Conservation (phyloP, 2,888 invertebrate species). For the Oscheius sp. region DNA sequence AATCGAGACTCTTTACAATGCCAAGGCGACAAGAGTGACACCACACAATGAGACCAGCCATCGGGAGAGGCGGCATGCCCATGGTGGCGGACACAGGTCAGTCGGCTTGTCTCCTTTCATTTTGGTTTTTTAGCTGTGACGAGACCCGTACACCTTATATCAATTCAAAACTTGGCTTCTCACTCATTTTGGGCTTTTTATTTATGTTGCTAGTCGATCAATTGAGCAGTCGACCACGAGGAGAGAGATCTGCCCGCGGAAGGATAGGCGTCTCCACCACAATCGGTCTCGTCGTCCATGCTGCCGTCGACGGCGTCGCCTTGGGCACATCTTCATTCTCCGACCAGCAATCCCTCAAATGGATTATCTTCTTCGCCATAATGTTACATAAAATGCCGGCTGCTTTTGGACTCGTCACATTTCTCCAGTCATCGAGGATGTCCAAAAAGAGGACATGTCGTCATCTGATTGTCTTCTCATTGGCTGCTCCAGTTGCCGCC, state of each 20-base stretch:
- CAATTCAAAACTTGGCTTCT: constrained; percentile 82
- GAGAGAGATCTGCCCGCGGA: constrained; percentile 49
- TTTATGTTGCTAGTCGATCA: constrained; percentile 98
- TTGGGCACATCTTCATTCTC: constrained; percentile 96
- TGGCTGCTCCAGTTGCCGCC: constrained; percentile 90
- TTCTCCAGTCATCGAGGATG: constrained; percentile 91
- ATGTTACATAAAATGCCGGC: constrained; percentile 98
- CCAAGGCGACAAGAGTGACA: background rate
- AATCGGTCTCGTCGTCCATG: constrained; percentile 95
- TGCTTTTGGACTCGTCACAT: constrained; percentile 97
- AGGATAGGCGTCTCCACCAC: constrained; percentile 86
- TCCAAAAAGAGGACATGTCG: constrained; percentile 85
- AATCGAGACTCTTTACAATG: constrained; percentile 79
- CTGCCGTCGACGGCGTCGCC: constrained; percentile 96
- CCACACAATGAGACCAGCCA: background rate
- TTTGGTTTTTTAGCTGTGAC: constrained; percentile 6
- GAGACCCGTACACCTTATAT: constrained; percentile 16
- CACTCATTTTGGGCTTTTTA: constrained; percentile 92
- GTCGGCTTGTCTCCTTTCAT: background rate
- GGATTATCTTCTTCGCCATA: constrained; percentile 96
- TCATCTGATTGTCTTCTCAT: constrained; percentile 90
- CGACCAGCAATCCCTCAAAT: constrained; percentile 92
- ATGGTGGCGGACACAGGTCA: background rate
- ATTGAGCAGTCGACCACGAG: constrained; percentile 59
- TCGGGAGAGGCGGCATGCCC: background rate